Evolutionary conservation across 2,888 invertebrate genomes (phyloP).

Genomic region (Schrankia costaestrigalis): DNA sequence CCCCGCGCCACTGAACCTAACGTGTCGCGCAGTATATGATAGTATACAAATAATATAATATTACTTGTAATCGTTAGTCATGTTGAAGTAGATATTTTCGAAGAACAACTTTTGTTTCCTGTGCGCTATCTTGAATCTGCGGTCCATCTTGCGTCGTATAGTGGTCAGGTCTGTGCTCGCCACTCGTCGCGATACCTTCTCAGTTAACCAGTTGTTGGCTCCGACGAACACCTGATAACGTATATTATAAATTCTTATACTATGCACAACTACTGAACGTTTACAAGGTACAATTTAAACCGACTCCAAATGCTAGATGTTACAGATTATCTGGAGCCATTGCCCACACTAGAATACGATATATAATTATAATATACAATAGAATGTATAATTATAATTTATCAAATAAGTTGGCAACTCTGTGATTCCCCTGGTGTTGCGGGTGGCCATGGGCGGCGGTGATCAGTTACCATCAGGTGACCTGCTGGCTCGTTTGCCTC

Average conservation of each 20-base stretch:
- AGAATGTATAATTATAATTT: too few relatives aligned
- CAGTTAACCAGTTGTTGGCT: slow-evolving; percentile 3
- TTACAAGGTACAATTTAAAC: neutral
- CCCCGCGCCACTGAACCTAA: too few relatives aligned
- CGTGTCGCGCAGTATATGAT: too few relatives aligned
- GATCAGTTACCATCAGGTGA: too few relatives aligned
- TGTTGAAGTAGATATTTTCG: slow-evolving; percentile 40
- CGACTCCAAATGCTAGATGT: neutral
- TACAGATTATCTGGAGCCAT: too few relatives aligned
- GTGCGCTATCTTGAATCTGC: slow-evolving; percentile 35
- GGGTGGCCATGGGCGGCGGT: too few relatives aligned
- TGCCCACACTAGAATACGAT: too few relatives aligned
- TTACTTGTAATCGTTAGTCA: slow-evolving; percentile 42
- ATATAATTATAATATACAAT: too few relatives aligned
- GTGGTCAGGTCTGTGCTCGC: slow-evolving; percentile 1
- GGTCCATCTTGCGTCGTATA: slow-evolving; percentile 13
- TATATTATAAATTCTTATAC: neutral
- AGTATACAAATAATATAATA: neutral
- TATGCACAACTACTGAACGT: neutral
- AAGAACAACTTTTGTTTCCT: slow-evolving; percentile 35
- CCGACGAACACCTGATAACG: slow-evolving; percentile 2
- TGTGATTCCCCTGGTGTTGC: too few relatives aligned
- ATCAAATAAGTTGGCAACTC: too few relatives aligned
- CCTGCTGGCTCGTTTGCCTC: too few relatives aligned
- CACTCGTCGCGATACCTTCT: neutral